A percentile compares a stretch with the other conserved stretches of the same genome.
These are phyloP conservation scores for Euschistus heros DNA, from an alignment of 1,140 invertebrate species.

Conservation along the genomic window DNA sequence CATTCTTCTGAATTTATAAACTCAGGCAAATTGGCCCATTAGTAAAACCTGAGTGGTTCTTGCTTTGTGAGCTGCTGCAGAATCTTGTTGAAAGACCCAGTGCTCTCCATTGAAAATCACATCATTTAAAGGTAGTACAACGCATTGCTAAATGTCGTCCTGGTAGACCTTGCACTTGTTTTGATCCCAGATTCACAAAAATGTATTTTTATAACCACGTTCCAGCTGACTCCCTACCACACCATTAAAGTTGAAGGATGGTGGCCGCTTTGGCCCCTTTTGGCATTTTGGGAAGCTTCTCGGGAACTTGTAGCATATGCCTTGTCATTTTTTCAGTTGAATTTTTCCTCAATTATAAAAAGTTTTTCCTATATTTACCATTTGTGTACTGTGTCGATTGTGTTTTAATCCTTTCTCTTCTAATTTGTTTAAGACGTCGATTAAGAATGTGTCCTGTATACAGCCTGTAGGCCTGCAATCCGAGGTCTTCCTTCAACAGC, in stretches of 20 bases:
- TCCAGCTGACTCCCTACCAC: background rate
- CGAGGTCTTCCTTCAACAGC: too few relatives aligned
- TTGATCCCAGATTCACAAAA: background rate
- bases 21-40: background rate
- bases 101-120: background rate
- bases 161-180: background rate
- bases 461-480: too few relatives aligned
- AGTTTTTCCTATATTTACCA: background rate
- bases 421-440: too few relatives aligned
- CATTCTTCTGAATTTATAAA: background rate
- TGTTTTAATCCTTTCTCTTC: too few relatives aligned
- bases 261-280: background rate
- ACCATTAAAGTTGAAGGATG: background rate
- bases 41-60: background rate
- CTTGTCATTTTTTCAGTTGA: too few relatives aligned
- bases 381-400: background rate
- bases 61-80: background rate
- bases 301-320: too few relatives aligned
- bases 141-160: background rate
- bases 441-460: too few relatives aligned
- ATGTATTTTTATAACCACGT: background rate
- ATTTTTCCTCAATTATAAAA: too few relatives aligned
- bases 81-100: background rate
- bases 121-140: background rate
- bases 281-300: too few relatives aligned